Conservation (phyloP, 2,113 vertebrate genomes). For the Hypomesus transpacificus region DNA sequence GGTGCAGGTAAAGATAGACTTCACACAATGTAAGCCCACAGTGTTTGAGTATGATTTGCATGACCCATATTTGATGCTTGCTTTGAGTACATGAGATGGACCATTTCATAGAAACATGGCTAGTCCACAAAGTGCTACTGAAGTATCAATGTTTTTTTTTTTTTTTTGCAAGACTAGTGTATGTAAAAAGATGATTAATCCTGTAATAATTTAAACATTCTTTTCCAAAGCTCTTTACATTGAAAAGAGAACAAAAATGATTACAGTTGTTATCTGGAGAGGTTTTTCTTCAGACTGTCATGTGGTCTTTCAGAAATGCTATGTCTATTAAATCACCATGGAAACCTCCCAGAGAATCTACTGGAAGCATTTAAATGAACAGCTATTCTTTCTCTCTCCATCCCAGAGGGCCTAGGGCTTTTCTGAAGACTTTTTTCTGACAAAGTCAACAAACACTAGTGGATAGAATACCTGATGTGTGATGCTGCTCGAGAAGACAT, state of each 20-base stretch:
- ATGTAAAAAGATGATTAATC: too few species aligned
- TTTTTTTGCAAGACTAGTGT: neutral
- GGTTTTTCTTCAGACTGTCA: slow-evolving; percentile 4
- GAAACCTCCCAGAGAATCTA: slow-evolving; percentile 34
- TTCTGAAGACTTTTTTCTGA: slow-evolving; percentile 12
- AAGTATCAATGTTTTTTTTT: neutral
- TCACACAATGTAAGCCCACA: slow-evolving; percentile 3
- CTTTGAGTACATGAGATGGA: neutral
- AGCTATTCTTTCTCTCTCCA: slow-evolving; percentile 17
- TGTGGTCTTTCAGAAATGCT: slow-evolving; percentile 33
- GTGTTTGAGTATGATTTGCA: slow-evolving; percentile 1
- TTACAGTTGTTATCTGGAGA: neutral
- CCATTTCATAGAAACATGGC: neutral
- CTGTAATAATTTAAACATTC: too few species aligned
- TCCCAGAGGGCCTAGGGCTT: slow-evolving; percentile 12
- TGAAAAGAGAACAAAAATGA: neutral
- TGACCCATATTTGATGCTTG: neutral
- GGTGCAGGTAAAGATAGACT: too few species aligned
- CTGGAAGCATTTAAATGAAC: slow-evolving; percentile 43
- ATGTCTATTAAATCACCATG: slow-evolving; percentile 42
- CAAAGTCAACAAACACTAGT: neutral
- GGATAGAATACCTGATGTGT: slow-evolving; percentile 7
- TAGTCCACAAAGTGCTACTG: neutral
- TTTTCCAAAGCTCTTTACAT: neutral
- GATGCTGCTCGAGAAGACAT: neutral